Evolutionary conservation across 2,113 vertebrate genomes (phyloP), one percentile per base, ranked within the genome.

Genomic region (Scomber japonicus): DNA sequence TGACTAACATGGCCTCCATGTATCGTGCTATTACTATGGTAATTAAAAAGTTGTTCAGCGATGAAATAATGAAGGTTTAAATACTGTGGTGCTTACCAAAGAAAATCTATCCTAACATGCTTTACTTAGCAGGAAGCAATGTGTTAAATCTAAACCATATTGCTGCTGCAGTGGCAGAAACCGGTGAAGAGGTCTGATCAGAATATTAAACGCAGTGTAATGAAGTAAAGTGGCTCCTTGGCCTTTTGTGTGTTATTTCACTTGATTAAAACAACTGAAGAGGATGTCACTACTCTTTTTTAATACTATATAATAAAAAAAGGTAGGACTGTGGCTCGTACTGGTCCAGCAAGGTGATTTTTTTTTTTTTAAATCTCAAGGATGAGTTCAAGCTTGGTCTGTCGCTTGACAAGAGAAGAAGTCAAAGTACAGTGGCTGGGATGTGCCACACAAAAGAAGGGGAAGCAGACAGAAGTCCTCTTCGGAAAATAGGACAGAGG

Each of bases 401-500:
- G 40, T 50, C 53, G 27, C 40, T 16, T 1, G 40, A 46, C 5
- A 31, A 21, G 13, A 15, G 35, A 46, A 49, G 5, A 12, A 71
- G 24, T 27, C 24, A 27, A 27, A 27, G 15, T 5, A 46, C 3
- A 14, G 19, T n/a, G 14, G 14, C 11, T 1, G 2, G 4, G 35
- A 45, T 27, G 57, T 51, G 30, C 46, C 21, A 45, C 30, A 35
- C 30, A 44, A 2, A 2, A 27, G 60, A 50, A 59, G 9, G 19
- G 19, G 27, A 40, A 7, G 35, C 35, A 40, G 7, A 40, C 35
- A 40, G 7, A 2, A 40, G 35, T 40, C 2, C 9, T 40, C 8
- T 40, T 10, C 8, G 11, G 30, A 71, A 71, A 79, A 56, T 40
- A 57, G 51, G 77, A 12, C 24, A n/a, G 6, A 3, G n/a, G 30